A percentile compares a stretch with the other conserved stretches of the same genome.
These are phyloP conservation scores for Pteruthius melanotis DNA, from an alignment of 2,113 vertebrate species.

Conservation along the genomic window DNA sequence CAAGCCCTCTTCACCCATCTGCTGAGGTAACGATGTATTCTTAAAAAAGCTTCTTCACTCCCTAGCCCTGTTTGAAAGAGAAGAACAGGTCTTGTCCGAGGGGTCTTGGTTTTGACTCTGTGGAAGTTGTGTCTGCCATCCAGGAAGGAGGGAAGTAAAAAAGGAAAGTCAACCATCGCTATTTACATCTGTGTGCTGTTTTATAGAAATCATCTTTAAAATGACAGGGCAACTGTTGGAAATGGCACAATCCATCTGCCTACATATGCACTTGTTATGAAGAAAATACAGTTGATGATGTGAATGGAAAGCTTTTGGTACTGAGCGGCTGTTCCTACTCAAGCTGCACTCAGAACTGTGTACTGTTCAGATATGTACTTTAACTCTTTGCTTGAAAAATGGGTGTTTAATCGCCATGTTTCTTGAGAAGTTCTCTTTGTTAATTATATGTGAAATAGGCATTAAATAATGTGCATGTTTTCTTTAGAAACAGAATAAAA, in stretches of 20 bases:
- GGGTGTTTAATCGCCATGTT: not conserved
- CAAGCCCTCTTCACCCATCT: not conserved
- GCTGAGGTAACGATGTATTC: not conserved
- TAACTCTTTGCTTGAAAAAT: not conserved
- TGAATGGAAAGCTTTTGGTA: conserved; percentile 7
- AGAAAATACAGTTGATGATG: conserved; percentile 6
- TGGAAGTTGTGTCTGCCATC: not conserved
- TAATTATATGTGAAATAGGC: not conserved
- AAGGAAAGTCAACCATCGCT: not conserved
- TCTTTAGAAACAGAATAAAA: not conserved
- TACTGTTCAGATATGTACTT: not conserved
- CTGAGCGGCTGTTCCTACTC: not conserved
- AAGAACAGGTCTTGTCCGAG: not conserved
- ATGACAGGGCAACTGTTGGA: not conserved
- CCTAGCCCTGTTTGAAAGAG: not conserved
- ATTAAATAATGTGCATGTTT: not conserved
- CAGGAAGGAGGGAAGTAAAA: not conserved
- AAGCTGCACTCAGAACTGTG: not conserved
- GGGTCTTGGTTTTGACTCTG: not conserved
- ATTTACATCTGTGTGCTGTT: not conserved
- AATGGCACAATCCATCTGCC: not conserved
- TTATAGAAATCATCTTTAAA: not conserved
- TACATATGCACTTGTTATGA: not conserved
- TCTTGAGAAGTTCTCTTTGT: not conserved
- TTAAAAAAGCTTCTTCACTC: not conserved